These are phyloP conservation scores for Parnassius mnemosyne DNA, from an alignment of 2,888 invertebrate genomes.

Conservation along the genomic window DNA sequence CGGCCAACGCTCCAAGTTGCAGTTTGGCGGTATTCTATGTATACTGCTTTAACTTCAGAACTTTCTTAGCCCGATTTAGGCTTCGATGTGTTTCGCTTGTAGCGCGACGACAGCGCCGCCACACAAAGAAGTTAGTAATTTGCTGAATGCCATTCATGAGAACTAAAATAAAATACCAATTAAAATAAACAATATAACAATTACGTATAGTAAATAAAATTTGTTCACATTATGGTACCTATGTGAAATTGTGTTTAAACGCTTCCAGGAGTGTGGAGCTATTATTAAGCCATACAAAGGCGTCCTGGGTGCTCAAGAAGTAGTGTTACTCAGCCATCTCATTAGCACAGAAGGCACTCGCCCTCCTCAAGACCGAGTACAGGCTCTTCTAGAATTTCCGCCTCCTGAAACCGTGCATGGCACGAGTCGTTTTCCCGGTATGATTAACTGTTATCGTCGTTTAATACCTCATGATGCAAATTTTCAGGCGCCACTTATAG, in stretches of 20 bases:
- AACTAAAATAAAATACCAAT: too few species aligned
- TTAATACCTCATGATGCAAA: constrained; percentile 20
- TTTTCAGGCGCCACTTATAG: constrained; percentile 17
- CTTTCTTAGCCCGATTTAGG: too few species aligned
- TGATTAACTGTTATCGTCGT: constrained; percentile 25
- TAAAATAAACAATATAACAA: too few species aligned
- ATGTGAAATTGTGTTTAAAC: not conserved
- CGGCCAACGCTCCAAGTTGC: too few species aligned
- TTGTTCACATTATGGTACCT: too few species aligned
- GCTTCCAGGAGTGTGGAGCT: constrained; percentile 2
- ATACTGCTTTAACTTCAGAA: too few species aligned
- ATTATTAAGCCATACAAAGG: constrained; percentile 8
- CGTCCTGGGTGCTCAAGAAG: constrained; percentile 6
- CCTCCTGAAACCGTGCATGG: constrained; percentile 34
- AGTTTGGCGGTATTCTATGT: too few species aligned
- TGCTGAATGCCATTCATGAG: too few species aligned
- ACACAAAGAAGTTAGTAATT: too few species aligned
- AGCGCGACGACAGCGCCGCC: too few species aligned
- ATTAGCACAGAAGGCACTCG: constrained; percentile 2
- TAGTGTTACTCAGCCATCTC: constrained; percentile 8
- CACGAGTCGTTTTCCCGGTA: constrained; percentile 29
- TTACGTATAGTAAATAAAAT: too few species aligned
- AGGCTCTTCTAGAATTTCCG: constrained; percentile 7
- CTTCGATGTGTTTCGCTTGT: too few species aligned
- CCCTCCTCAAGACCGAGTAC: not conserved